phyloP scores from a whole-genome alignment of 2,113 vertebrate species.

The Hystrix cristata region DNA sequence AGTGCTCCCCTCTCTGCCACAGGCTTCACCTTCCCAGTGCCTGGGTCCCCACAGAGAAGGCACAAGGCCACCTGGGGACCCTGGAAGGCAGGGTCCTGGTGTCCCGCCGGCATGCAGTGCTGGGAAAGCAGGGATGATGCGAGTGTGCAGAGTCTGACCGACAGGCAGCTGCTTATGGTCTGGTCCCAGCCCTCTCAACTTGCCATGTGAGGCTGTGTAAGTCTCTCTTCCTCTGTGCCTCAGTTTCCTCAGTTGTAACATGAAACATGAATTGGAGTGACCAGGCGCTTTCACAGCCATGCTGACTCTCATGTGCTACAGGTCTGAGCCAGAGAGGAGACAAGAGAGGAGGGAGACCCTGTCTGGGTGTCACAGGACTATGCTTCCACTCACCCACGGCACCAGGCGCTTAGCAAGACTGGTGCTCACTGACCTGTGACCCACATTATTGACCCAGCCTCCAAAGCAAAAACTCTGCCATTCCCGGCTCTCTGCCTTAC shows the following conservation, averaged over 20 bases:
- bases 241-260: background rate
- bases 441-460: too few relatives aligned
- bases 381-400: background rate
- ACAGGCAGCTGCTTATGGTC: background rate
- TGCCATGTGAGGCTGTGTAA: background rate
- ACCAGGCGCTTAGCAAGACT: background rate
- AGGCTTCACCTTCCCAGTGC: background rate
- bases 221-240: background rate
- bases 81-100: too few relatives aligned
- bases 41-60: background rate
- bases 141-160: background rate
- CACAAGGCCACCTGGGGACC: background rate
- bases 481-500: background rate
- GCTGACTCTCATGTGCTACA: background rate
- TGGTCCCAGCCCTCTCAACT: background rate
- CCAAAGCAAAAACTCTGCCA: background rate
- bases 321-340: background rate
- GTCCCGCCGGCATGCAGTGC: fast-evolving
- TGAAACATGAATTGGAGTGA: background rate
- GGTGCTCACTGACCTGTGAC: background rate
- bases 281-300: background rate
- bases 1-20: background rate
- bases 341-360: too few relatives aligned
- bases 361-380: background rate
- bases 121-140: background rate